A percentile compares a stretch with the other conserved stretches of the same genome.
These are phyloP conservation scores for Agrypnia vestita DNA, from an alignment of 1,140 invertebrate species.

Conservation along the genomic window DNA sequence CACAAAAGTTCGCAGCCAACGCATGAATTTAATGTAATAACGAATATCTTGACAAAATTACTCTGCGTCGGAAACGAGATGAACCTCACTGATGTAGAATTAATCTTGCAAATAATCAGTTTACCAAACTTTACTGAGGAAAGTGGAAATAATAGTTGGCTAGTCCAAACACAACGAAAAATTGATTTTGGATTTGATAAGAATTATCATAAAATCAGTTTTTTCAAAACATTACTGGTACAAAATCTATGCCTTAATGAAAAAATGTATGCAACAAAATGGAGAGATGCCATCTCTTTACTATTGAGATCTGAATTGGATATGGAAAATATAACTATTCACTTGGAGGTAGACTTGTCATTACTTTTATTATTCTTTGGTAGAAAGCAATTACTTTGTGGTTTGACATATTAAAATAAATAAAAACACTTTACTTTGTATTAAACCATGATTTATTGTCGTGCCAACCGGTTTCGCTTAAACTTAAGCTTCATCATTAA, in stretches of 20 bases:
- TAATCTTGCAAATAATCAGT: slow-evolving; percentile 19
- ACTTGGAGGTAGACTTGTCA: slow-evolving; percentile 18
- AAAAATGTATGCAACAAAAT: slow-evolving; percentile 20
- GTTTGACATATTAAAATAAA: no score
- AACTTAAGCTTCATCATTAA: no score
- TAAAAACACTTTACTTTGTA: no score
- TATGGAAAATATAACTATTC: slow-evolving; percentile 7
- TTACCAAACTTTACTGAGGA: not conserved
- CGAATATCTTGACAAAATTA: slow-evolving; percentile 38
- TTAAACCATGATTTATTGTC: no score
- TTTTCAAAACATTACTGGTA: slow-evolving; percentile 26
- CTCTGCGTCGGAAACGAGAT: slow-evolving; percentile 21
- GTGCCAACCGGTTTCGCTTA: no score
- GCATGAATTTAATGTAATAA: slow-evolving; percentile 26
- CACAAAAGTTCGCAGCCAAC: slow-evolving; percentile 26
- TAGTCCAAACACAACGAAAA: not conserved
- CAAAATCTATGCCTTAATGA: slow-evolving; percentile 37
- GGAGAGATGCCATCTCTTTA: slow-evolving; percentile 10
- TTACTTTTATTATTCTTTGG: not conserved
- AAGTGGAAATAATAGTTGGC: not conserved
- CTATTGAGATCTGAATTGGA: slow-evolving; percentile 20
- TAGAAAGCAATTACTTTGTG: no score
- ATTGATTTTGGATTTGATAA: slow-evolving; percentile 24
- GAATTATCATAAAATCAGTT: slow-evolving; percentile 22
- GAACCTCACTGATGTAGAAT: slow-evolving; percentile 39